Base-by-base conservation (phyloP, 2,888 invertebrate species). In the Nymphalis urticae region DNA sequence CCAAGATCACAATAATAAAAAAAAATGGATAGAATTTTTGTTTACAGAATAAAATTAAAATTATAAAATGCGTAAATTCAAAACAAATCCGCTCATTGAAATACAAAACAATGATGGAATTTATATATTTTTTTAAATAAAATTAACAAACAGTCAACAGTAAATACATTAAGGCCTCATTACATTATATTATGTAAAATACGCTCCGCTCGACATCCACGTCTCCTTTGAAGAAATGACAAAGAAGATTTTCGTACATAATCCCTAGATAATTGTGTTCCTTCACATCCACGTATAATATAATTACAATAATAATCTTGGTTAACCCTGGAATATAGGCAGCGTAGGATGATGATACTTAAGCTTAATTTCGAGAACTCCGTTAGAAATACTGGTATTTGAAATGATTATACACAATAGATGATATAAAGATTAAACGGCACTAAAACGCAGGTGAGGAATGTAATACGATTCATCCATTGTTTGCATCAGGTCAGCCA, bases 401-500 rank as follows among this genome's bases (percentile, higher is more conserved):
- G 19, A 58, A 42, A 17, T 36, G 4, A 58, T 32, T 9, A 10
- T 42, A 58, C 19, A 58, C 58, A 58, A 58, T 58, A 58, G 42
- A 6, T 16, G 24, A 17, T 27, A 19, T n/a, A 19, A 10, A 10
- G 32, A 42, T 42, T 13, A 1, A n/a, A 58, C n/a, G 19, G n/a
- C 42, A 19, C n/a, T 50, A 8, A 42, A 32, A 19, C 36, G 42
- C 42, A 58, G 58, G n/a, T 42, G 17, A 50, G 50, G n/a, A 50
- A 19, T 50, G 16, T n/a, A 16, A 36, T 42, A 77, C 76, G 72
- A 72, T 17, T 77, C 73, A 71, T 76, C 82, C 73, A 84, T 87
- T 87, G 88, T 88, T 83, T 74, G 70, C 66, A 70, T 51, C 72
- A 75, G 75, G 76, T 74, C 75, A 71, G 70, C 69, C 64, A 68